phyloP scores from a whole-genome alignment of 2,888 invertebrate genomes.

The Exephanes ischioxanthus region DNA sequence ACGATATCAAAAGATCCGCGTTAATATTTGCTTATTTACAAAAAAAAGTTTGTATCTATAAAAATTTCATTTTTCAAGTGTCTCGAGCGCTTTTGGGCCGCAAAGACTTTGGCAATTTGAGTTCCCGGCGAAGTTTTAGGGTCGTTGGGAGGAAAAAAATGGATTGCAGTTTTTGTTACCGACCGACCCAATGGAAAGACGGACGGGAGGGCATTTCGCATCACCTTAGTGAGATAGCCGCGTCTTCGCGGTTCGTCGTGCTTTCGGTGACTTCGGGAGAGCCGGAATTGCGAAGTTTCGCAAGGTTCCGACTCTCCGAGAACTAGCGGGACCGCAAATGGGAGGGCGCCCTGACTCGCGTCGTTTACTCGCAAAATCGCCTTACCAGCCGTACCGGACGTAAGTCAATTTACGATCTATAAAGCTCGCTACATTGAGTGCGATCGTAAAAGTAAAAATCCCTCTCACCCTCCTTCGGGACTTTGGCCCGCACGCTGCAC shows the following conservation, averaged over 20 bases:
- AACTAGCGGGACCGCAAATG: conserved; percentile 15
- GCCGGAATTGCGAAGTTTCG: background rate
- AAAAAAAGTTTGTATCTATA: no score
- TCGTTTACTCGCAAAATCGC: conserved; percentile 47
- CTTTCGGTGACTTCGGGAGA: conserved; percentile 26
- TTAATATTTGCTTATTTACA: background rate
- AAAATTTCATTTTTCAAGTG: no score
- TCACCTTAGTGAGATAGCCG: no score
- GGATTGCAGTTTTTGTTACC: no score
- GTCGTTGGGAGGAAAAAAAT: no score
- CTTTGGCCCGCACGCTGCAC: conserved; percentile 17
- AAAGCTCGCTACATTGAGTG: conserved; percentile 65
- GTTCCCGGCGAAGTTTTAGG: no score
- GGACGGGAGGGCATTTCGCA: no score
- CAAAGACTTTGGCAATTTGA: no score
- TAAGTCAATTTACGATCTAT: conserved; percentile 66
- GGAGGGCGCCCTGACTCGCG: conserved; percentile 1
- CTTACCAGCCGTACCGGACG: conserved; percentile 29
- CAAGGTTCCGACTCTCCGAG: background rate
- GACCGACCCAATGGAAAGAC: no score
- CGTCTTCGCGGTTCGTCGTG: background rate
- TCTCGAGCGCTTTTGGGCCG: no score
- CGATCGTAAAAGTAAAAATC: conserved; percentile 60
- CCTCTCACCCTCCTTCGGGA: background rate
- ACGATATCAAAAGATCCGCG: no score